These are phyloP conservation scores for Lordiphosa mommai DNA, from an alignment of 1,140 invertebrate genomes.

Conservation along the genomic window DNA sequence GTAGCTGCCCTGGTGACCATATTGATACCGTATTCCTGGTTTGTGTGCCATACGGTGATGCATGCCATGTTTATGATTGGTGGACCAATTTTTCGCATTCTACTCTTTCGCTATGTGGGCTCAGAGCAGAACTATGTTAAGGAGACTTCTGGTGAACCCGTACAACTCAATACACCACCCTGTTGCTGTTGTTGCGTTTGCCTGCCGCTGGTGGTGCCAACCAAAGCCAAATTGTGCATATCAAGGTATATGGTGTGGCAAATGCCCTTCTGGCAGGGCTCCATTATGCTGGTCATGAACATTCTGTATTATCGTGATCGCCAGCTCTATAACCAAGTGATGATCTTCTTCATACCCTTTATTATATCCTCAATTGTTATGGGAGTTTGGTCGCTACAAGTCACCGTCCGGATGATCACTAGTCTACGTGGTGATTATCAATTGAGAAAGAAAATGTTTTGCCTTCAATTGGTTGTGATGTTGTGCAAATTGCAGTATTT, in stretches of 20 bases:
- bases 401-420: slow-evolving; percentile 64
- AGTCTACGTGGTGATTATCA: slow-evolving; percentile 56
- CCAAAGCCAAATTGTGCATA: slow-evolving; percentile 58
- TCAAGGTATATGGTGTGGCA: slow-evolving; percentile 71
- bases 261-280: slow-evolving; percentile 75
- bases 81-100: slow-evolving; percentile 49
- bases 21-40: slow-evolving; percentile 66
- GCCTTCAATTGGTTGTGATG: slow-evolving; percentile 65
- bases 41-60: slow-evolving; percentile 75
- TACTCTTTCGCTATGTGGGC: slow-evolving; percentile 65
- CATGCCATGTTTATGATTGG: slow-evolving; percentile 73
- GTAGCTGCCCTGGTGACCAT: slow-evolving; percentile 65
- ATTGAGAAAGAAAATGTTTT: slow-evolving; percentile 74
- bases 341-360: slow-evolving; percentile 70
- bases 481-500: slow-evolving; percentile 71
- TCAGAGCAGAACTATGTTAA: slow-evolving; percentile 70
- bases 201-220: slow-evolving; percentile 56
- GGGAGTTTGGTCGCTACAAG: slow-evolving; percentile 70
- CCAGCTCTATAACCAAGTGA: slow-evolving; percentile 46
- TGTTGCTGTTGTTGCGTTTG: slow-evolving; percentile 67
- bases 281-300: slow-evolving; percentile 72
- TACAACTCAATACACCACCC: slow-evolving; percentile 64
- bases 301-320: slow-evolving; percentile 63
- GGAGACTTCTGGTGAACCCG: slow-evolving; percentile 48
- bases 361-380: slow-evolving; percentile 58